Base-by-base conservation (phyloP, 2,888 invertebrate genomes). In the Eubasilissa splendida region DNA sequence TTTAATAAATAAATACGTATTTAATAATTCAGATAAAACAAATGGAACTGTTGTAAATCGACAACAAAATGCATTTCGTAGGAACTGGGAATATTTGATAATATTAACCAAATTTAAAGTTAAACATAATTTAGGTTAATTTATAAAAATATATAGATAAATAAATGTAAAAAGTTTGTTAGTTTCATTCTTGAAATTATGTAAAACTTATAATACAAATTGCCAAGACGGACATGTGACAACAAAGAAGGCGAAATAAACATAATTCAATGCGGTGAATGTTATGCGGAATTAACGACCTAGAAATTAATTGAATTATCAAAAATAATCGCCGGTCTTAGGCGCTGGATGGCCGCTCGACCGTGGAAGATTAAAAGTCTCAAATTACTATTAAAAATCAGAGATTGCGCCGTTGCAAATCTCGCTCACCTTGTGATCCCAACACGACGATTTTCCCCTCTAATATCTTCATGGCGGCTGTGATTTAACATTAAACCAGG, bases 401-500 rank as follows among this genome's bases (percentile, higher is more conserved):
- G 59, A 79, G 33, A 73, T 33, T 66, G 53, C 11, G 52, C 22
- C 68, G 22, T 54, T 56, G n/a, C n/a, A 66, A 80, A 76, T 79
- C 54, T 60, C 71, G 85, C 87, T 91, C 91, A 95, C 95, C 95
- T 93, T 95, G 94, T 76, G 94, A 92, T 78, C 97, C 97, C 81
- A 97, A 90, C 84, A 96, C 94, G 75, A 97, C 96, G 76, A 96
- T 94, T 92, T 97, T 97, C 82, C 95, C 96, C 87, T 95, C 94
- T 84, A 95, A 91, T 83, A 93, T 93, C 88, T 93, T 94, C 96
- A 96, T 96, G 42, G 50, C 50, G 31, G 50, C n/a, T 52, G 52
- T 56, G 14, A 11, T 12, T 54, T 22, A 76, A 76, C 79, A 79
- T 80, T 33, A 76, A 80, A 50, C 50, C 14, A 52, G 31, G 52